A percentile compares a stretch with the other conserved stretches of the same genome.
These are phyloP conservation scores for Sarcophilus harrisii DNA, from an alignment of 2,797 vertebrate genomes.

Conservation along the genomic window DNA sequence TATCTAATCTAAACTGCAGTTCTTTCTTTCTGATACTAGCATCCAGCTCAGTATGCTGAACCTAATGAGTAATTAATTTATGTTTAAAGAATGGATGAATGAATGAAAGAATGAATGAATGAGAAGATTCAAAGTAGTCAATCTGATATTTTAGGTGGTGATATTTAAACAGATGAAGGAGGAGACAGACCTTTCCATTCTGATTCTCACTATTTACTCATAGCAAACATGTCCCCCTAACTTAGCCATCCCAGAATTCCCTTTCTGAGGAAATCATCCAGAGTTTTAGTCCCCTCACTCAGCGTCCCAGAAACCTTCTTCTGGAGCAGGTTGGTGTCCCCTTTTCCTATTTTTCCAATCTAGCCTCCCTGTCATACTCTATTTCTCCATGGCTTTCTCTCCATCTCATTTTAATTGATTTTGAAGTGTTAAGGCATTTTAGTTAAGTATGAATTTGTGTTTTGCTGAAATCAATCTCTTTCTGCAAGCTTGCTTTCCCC, in stretches of 20 bases:
- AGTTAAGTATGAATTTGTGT: slow-evolving; percentile 71
- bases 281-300: background rate
- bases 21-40: background rate
- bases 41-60: background rate
- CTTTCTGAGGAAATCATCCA: background rate
- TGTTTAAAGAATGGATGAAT: background rate
- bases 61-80: background rate
- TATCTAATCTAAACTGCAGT: background rate
- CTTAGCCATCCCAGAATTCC: background rate
- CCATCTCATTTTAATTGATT: slow-evolving; percentile 81
- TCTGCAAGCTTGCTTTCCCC: slow-evolving; percentile 80
- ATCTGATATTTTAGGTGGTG: background rate
- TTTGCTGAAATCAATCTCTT: slow-evolving; percentile 80
- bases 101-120: background rate
- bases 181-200: background rate
- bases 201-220: background rate
- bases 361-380: slow-evolving; percentile 24
- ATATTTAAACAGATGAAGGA: background rate
- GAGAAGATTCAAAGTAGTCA: background rate
- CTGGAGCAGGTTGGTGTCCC: background rate
- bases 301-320: background rate
- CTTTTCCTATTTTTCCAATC: background rate
- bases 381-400: slow-evolving; percentile 63
- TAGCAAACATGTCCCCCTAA: background rate
- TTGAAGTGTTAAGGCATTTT: slow-evolving; percentile 78